Evolutionary conservation across 2,888 invertebrate genomes (phyloP), one percentile per base, ranked within the genome.

Genomic region (Apantesis nais): DNA sequence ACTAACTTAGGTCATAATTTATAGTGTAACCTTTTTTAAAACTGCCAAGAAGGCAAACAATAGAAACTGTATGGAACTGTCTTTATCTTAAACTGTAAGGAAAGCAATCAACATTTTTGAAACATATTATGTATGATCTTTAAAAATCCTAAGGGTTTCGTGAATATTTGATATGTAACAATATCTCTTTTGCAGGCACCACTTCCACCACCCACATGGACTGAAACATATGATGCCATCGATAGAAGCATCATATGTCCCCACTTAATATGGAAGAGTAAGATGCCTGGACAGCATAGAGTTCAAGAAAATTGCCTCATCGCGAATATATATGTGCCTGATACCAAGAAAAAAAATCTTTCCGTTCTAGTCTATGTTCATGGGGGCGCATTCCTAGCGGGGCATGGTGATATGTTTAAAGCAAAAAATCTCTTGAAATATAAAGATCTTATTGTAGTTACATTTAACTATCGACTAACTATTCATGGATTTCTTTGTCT

Each of bases 261-360:
- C 2, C 88, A 88, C 76, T 14, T 67, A 3, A 22, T 22, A 1
- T 2, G 25, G 1, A 29, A 52, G 3, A 14, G 16, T 0, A 0
- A 52, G 0, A 41, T 63, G 25, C 44, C 61, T 3, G 22, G 58
- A 61, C n/a, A 12, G 64, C 22, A 14, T 68, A 25, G 41, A 0
- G 65, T 66, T 37, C 68, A 78, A 64, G 92, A 92, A 76, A 86
- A 92, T 67, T 93, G 92, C 73, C 85, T 93, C 0, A 77, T 89
- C 12, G 83, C 90, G 4, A 92, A 88, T 74, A 82, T 93, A 4
- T 92, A 83, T 64, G 87, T 89, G 0, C 90, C 91, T 0, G 83
- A 88, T 64, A 91, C 89, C 1, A 65, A 82, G 55, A 74, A 82
- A 66, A 81, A 76, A 22, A 81, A 86, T 11, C 77, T 83, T 0